These are phyloP conservation scores for Sarcophilus harrisii DNA, from an alignment of 2,797 vertebrate species.

Conservation along the genomic window DNA sequence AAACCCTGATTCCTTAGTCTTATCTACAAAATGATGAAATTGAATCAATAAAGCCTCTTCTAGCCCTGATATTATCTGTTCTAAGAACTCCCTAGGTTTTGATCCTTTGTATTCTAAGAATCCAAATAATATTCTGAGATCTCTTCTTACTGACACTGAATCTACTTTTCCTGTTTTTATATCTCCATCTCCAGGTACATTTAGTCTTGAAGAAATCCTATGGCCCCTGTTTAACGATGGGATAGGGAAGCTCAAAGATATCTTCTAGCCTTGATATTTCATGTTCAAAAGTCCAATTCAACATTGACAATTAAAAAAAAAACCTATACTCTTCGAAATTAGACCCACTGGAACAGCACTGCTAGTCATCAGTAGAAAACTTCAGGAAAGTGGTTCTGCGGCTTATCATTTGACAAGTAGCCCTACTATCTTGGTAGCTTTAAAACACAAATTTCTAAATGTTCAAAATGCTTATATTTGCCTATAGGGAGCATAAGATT, in stretches of 20 bases:
- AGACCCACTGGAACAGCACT: not conserved
- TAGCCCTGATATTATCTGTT: not conserved
- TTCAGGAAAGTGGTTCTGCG: not conserved
- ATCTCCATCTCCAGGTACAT: not conserved
- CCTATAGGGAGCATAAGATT: not conserved
- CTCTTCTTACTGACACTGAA: not conserved
- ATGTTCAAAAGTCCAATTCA: not conserved
- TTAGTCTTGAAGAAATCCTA: not conserved
- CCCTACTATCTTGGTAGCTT: not conserved
- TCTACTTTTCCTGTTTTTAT: not conserved
- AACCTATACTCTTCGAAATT: not conserved
- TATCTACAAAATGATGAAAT: not conserved
- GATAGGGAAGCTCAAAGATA: not conserved
- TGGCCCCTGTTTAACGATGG: not conserved
- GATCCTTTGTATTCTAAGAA: not conserved
- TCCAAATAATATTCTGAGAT: not conserved
- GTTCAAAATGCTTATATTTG: not conserved
- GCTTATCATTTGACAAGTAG: not conserved
- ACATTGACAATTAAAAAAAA: not conserved
- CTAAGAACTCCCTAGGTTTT: not conserved
- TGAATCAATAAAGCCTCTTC: not conserved
- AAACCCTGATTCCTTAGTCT: not conserved
- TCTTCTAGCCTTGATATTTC: not conserved
- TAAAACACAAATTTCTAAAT: not conserved
- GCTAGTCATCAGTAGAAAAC: not conserved